Percentiles rank a stretch among this genome's conserved stretches.
Conservation (phyloP, 2,888 invertebrate genomes). For the Meganola albula region DNA sequence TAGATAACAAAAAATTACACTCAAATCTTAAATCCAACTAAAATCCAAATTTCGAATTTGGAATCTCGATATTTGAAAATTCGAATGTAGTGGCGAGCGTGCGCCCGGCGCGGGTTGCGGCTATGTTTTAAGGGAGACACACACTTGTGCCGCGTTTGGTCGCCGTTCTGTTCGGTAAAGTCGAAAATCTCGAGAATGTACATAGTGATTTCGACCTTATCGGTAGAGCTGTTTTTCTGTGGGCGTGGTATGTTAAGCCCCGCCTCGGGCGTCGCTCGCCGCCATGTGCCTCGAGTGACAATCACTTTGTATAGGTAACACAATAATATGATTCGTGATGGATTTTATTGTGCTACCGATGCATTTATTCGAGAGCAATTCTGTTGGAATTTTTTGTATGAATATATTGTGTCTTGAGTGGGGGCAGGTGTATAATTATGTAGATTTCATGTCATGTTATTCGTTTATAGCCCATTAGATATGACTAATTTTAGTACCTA, state of each 20-base stretch:
- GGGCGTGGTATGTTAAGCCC: constrained; percentile 60
- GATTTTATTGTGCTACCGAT: constrained; percentile 73
- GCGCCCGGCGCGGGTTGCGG: constrained; percentile 61
- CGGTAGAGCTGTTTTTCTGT: constrained; percentile 44
- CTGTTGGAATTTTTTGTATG: constrained; percentile 46
- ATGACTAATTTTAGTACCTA: too few species aligned
- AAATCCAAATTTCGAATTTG: constrained; percentile 13
- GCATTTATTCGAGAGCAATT: constrained; percentile 65
- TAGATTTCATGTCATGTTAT: neutral
- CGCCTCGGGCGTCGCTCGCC: constrained; percentile 55
- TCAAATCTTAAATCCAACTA: constrained; percentile 26
- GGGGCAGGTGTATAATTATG: too few species aligned
- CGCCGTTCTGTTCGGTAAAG: constrained; percentile 60
- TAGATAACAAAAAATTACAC: too few species aligned
- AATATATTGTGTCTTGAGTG: constrained; percentile 16
- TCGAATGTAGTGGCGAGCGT: constrained; percentile 48
- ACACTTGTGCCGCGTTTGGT: constrained; percentile 45
- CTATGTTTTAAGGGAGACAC: constrained; percentile 61
- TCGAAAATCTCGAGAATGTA: constrained; percentile 61
- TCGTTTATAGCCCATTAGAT: too few species aligned
- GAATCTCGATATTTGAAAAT: constrained; percentile 30
- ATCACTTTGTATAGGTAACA: constrained; percentile 78
- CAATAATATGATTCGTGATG: constrained; percentile 77
- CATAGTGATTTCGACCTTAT: constrained; percentile 73
- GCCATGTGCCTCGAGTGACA: constrained; percentile 73